Base-by-base conservation (phyloP, 2,888 invertebrate genomes). In the Tortricodes alternella region DNA sequence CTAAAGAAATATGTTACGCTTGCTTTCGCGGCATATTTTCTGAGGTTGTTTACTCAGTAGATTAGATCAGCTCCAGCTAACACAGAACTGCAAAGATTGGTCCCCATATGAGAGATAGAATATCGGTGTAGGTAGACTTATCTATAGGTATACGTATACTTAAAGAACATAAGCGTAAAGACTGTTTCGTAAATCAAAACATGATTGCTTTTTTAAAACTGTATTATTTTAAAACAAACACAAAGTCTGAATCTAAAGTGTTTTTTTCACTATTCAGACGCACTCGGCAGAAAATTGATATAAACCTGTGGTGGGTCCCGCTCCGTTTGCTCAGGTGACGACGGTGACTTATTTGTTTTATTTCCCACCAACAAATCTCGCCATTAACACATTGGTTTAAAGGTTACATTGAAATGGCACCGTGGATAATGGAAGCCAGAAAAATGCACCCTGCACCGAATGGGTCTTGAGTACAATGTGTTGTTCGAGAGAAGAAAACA, bases 201-300 rank as follows among this genome's bases (percentile, higher is more conserved):
- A 8, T 41, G 32, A 16, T 32, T 41, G 59, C 53, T 56, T 59
- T 57, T 53, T 66, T 63, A 64, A 70, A 68, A 68, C 59, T 60
- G 62, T 64, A 59, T 62, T 66, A n/a, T 66, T 61, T 60, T 60
- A 66, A 70, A 74, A 76, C 71, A 67, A 77, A 69, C 71, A 74
- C 72, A 74, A 74, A 76, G 65, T 63, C 70, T 73, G 75, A 73
- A 76, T 74, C 71, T 67, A 73, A 65, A 67, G 70, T 86, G 80
- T 85, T 85, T 85, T 86, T 85, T 81, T 73, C 78, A 69, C 82
- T 75, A 78, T 76, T 78, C 84, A 86, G 85, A 85, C 82, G 84
- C 88, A 88, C 83, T 85, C 80, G 72, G 82, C 75, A 77, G 89
- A 89, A 89, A 89, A 89, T 89, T 89, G 86, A 87, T 85, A 87